Evolutionary conservation across 2,888 invertebrate genomes (phyloP).

Genomic region (Drymonia ruficornis): DNA sequence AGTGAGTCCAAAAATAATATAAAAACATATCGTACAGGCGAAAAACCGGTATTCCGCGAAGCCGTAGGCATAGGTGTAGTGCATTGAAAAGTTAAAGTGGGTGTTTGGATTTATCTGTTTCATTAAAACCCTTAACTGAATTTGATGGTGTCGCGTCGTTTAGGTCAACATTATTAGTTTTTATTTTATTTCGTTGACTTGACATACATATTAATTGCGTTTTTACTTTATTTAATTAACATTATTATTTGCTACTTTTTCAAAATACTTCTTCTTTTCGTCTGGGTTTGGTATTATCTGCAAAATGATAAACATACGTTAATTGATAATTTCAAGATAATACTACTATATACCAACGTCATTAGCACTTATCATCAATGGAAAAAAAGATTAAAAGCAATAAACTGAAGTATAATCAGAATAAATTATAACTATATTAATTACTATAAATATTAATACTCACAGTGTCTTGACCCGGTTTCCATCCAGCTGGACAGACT

Average conservation of each 20-base stretch:
- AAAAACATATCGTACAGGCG: no score
- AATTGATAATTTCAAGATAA: background rate
- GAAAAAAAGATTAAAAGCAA: background rate
- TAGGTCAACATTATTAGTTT: no score
- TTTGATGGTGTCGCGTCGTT: no score
- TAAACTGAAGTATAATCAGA: background rate
- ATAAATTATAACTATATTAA: background rate
- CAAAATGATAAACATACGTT: conserved; percentile 50
- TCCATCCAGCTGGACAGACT: conserved; percentile 98
- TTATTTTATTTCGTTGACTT: background rate
- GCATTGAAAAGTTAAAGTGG: no score
- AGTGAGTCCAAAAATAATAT: no score
- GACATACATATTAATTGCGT: conserved; percentile 4
- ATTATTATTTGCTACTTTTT: conserved; percentile 85
- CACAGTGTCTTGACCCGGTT: conserved; percentile 96
- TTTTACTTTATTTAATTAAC: background rate
- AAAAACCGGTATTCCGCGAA: no score
- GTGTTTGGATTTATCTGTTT: no score
- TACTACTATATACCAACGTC: background rate
- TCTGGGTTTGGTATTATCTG: conserved; percentile 93
- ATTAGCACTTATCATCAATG: background rate
- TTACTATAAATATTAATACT: conserved; percentile 48
- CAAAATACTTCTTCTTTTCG: conserved; percentile 92
- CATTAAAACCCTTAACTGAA: no score
- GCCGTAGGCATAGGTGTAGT: no score